These are phyloP conservation scores for Aplochiton taeniatus DNA, from an alignment of 2,797 vertebrate genomes.

Conservation along the genomic window DNA sequence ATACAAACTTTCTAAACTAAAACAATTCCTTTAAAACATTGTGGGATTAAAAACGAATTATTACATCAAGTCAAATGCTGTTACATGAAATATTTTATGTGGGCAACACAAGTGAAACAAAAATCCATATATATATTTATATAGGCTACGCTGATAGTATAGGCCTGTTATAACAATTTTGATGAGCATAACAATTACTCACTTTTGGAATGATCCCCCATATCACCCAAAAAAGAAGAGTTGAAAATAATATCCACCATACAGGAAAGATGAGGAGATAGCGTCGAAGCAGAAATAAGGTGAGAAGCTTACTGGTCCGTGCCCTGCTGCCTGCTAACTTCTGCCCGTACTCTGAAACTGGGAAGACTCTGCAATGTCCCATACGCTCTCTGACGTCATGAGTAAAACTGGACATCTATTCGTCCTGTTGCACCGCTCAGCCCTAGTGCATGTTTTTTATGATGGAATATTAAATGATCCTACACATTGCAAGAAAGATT, in stretches of 20 bases:
- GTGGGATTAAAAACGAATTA: too few species aligned
- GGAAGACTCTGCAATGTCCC: constrained; percentile 75
- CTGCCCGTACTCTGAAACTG: constrained; percentile 66
- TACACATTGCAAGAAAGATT: too few species aligned
- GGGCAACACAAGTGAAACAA: too few species aligned
- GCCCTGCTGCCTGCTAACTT: constrained; percentile 81
- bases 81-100: too few species aligned
- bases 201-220: constrained; percentile 88
- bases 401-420: constrained; percentile 64
- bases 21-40: too few species aligned
- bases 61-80: too few species aligned
- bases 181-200: constrained; percentile 59
- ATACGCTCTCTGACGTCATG: constrained; percentile 86
- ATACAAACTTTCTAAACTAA: too few species aligned
- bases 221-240: constrained; percentile 81
- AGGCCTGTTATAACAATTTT: too few species aligned
- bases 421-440: constrained; percentile 19
- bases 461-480: too few species aligned
- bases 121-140: too few species aligned
- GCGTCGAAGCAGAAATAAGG: constrained; percentile 74
- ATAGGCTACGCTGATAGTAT: too few species aligned
- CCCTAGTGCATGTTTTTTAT: background rate
- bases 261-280: constrained; percentile 73
- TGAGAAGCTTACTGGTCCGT: constrained; percentile 72
- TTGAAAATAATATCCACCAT: constrained; percentile 85